Evolutionary conservation across 2,113 vertebrate species (phyloP).

Genomic region (Rhizomys pruinosus): DNA sequence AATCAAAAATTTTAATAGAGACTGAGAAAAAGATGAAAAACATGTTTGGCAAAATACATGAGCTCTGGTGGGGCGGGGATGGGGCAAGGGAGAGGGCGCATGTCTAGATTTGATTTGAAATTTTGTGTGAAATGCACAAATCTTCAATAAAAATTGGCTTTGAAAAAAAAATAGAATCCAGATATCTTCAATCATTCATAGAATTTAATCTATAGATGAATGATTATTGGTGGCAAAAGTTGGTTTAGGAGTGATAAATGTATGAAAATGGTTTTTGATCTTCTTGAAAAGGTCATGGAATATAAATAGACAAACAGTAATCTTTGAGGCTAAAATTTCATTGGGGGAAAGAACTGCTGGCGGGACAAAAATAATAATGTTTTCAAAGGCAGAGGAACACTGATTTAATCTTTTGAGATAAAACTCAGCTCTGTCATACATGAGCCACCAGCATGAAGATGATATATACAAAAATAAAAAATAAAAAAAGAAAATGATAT

Average conservation of each 20-base stretch:
- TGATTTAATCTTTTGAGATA: background rate
- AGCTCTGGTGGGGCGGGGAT: no score
- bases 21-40: no score
- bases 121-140: no score
- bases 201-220: constrained; percentile 27
- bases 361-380: no score
- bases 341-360: no score
- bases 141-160: no score
- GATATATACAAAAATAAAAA: no score
- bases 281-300: background rate
- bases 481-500: no score
- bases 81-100: no score
- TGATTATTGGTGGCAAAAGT: background rate
- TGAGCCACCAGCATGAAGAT: background rate
- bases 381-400: background rate
- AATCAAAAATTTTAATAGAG: no score
- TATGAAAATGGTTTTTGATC: background rate
- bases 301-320: background rate
- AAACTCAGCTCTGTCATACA: background rate
- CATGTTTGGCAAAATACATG: no score
- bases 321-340: background rate
- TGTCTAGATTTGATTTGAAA: no score
- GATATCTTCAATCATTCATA: background rate
- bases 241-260: background rate
- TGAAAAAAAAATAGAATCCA: background rate